Conservation (phyloP, 2,888 invertebrate species). For the Orthonevra nobilis region DNA sequence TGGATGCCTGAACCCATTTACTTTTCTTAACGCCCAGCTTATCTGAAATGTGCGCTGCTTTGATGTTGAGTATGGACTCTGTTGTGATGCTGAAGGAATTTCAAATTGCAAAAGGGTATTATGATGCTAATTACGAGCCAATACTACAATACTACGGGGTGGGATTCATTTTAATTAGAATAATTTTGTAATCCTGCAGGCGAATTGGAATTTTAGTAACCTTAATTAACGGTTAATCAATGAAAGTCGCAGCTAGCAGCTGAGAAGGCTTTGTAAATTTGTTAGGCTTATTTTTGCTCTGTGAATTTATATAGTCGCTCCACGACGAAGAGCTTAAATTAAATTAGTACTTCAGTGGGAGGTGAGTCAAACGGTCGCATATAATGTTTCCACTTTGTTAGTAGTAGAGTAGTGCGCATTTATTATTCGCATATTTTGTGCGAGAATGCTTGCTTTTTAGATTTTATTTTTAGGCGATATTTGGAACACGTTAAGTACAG, state of each 20-base stretch:
- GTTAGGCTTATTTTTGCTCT: not conserved
- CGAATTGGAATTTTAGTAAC: no score
- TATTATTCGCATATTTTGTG: no score
- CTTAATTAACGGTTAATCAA: not conserved
- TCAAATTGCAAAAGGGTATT: conserved; percentile 15
- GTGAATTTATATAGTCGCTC: not conserved
- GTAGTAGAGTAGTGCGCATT: no score
- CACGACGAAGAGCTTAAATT: conserved; percentile 9
- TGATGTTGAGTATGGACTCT: conserved; percentile 1
- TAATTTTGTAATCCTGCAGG: not conserved
- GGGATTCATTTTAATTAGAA: conserved; percentile 27
- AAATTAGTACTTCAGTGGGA: conserved; percentile 4
- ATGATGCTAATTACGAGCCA: conserved; percentile 26
- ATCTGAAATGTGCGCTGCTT: conserved; percentile 4
- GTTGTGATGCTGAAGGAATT: not conserved
- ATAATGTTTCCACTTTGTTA: conserved; percentile 31
- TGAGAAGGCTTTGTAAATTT: not conserved
- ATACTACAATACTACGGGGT: conserved; percentile 5
- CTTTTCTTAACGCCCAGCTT: not conserved
- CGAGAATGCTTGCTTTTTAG: no score
- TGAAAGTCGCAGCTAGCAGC: not conserved
- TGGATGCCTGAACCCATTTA: not conserved
- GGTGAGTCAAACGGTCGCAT: conserved; percentile 24
- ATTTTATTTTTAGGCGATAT: no score
- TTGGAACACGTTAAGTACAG: no score